phyloP scores from a whole-genome alignment of 1,140 invertebrate genomes.

The Drosophila nikananu region DNA sequence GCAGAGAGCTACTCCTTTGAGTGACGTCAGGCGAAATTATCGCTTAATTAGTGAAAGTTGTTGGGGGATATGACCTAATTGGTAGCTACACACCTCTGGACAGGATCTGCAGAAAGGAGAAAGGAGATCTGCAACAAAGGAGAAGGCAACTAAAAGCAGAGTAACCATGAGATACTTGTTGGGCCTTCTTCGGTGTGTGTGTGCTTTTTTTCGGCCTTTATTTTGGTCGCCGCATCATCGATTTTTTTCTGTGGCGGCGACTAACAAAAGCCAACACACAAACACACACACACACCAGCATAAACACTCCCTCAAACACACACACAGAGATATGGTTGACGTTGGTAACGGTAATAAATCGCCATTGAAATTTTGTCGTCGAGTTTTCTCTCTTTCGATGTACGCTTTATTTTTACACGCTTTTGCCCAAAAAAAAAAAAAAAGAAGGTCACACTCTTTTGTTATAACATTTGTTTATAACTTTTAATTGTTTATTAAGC shows the following conservation, averaged over 20 bases:
- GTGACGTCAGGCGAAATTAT: constrained; percentile 3
- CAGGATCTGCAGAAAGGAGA: neutral
- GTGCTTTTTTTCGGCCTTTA: constrained; percentile 59
- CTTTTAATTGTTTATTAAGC: neutral
- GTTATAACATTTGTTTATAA: neutral
- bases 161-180: constrained; percentile 58
- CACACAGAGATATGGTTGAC: constrained; percentile 31
- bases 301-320: neutral
- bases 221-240: constrained; percentile 74
- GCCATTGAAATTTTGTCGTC: constrained; percentile 68
- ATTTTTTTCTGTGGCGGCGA: constrained; percentile 57
- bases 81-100: neutral
- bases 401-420: constrained; percentile 13
- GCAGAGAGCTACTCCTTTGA: constrained; percentile 1
- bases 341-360: constrained; percentile 76
- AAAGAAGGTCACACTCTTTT: neutral
- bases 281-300: constrained; percentile 7
- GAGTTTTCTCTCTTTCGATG: constrained; percentile 3
- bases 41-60: constrained; percentile 4
- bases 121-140: too few species aligned
- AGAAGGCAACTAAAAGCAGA: neutral
- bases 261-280: constrained; percentile 20
- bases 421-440: neutral
- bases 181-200: constrained; percentile 18
- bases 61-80: neutral